phyloP scores from a whole-genome alignment of 2,888 invertebrate species.

The Megamerina dolium region DNA sequence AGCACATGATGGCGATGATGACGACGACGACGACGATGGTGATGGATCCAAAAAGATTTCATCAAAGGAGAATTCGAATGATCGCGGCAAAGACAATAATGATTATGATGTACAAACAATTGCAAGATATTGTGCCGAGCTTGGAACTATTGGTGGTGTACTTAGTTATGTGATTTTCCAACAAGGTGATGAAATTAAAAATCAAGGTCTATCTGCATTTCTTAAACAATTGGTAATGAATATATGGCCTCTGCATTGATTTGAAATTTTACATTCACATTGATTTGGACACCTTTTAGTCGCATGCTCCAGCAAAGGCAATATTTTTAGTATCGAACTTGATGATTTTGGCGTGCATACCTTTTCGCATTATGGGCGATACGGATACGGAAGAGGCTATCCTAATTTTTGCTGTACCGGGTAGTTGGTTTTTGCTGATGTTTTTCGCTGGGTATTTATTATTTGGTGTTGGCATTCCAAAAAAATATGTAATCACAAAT shows the following conservation, averaged over 20 bases:
- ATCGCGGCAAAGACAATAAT: conserved; percentile 34
- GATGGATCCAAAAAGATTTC: neutral
- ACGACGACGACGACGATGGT: conserved; percentile 24
- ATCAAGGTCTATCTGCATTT: conserved; percentile 87
- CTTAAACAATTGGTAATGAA: conserved; percentile 85
- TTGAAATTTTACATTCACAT: too few species aligned
- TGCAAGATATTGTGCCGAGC: conserved; percentile 70
- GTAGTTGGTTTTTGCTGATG: conserved; percentile 96
- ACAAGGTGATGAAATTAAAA: conserved; percentile 90
- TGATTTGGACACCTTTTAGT: conserved; percentile 53
- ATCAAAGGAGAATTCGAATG: neutral
- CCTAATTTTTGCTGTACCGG: conserved; percentile 85
- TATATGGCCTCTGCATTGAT: too few species aligned
- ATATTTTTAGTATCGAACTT: conserved; percentile 90
- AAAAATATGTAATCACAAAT: neutral
- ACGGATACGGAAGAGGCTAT: conserved; percentile 84
- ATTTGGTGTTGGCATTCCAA: neutral
- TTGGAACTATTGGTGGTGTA: conserved; percentile 79
- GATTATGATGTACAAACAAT: conserved; percentile 48
- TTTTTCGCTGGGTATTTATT: conserved; percentile 90
- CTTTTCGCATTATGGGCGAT: conserved; percentile 70
- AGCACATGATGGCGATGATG: conserved; percentile 40
- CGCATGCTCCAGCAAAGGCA: conserved; percentile 89
- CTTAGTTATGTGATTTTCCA: conserved; percentile 83
- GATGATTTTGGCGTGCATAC: conserved; percentile 82